A percentile compares a stretch with the other conserved stretches of the same genome.
phyloP scores from a whole-genome alignment of 2,113 vertebrate genomes.

The Vulpes ferrilata region DNA sequence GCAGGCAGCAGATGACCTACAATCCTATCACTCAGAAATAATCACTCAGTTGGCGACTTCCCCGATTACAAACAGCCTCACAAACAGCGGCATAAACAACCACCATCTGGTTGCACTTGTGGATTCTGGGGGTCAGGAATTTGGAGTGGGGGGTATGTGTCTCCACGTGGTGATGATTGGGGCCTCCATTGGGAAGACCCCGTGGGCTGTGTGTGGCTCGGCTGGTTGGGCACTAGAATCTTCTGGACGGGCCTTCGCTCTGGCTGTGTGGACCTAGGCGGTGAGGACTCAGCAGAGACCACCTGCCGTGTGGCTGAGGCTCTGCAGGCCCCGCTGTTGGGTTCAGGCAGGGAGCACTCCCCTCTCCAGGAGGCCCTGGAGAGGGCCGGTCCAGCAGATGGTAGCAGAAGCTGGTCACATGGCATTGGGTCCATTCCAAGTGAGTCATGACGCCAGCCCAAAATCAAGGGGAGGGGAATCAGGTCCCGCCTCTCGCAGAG shows the following conservation, averaged over 20 bases:
- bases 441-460: fast-evolving
- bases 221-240: fast-evolving
- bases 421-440: fast-evolving
- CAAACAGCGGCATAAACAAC: fast-evolving
- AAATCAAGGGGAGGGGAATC: too few species aligned
- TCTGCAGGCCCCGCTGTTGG: fast-evolving
- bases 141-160: fast-evolving
- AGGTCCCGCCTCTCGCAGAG: neutral
- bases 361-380: neutral
- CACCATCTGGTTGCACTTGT: fast-evolving
- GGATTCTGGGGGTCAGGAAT: fast-evolving
- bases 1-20: too few species aligned
- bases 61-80: neutral
- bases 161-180: fast-evolving
- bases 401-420: fast-evolving
- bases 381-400: fast-evolving
- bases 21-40: fast-evolving
- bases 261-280: neutral
- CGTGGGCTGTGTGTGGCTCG: neutral
- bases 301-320: fast-evolving
- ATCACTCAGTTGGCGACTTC: fast-evolving
- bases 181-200: fast-evolving
- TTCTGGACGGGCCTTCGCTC: fast-evolving
- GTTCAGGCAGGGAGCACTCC: neutral
- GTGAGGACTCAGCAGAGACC: too few species aligned